Conservation (phyloP, 2,113 vertebrate species). For the Orientallactaga bullata region DNA sequence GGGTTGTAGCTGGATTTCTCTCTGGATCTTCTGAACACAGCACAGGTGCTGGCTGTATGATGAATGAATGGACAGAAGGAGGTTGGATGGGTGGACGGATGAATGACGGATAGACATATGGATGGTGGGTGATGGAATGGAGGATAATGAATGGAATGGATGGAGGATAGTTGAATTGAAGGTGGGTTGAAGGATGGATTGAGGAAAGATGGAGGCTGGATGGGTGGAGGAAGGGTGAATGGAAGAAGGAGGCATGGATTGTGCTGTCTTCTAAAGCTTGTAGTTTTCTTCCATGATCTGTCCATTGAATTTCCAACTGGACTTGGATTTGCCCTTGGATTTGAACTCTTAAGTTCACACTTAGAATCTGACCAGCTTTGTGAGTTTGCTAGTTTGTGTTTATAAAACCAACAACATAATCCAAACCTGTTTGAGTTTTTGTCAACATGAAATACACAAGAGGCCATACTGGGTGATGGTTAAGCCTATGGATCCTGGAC, state of each 20-base stretch:
- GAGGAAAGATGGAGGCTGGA: neutral
- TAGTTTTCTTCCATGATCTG: neutral
- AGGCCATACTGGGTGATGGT: neutral
- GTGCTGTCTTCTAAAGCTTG: neutral
- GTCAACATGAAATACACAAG: neutral
- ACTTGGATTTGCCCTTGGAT: neutral
- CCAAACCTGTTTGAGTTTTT: neutral
- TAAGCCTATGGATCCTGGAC: neutral
- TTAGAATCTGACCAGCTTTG: neutral
- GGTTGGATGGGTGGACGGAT: too few species aligned
- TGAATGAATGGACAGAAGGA: neutral
- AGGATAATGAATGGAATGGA: neutral
- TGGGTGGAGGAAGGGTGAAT: neutral
- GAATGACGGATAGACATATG: neutral
- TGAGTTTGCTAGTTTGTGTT: neutral
- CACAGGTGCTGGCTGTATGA: neutral
- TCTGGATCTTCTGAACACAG: neutral
- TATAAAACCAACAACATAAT: slow-evolving; percentile 12
- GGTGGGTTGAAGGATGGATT: neutral
- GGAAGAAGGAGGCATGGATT: neutral
- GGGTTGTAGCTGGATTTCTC: neutral
- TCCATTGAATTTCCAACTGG: neutral
- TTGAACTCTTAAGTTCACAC: neutral
- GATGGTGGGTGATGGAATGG: neutral
- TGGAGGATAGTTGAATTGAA: too few species aligned